These are phyloP conservation scores for Rambutsinella grinnellia DNA, from an alignment of 2,888 invertebrate species.

Conservation along the genomic window DNA sequence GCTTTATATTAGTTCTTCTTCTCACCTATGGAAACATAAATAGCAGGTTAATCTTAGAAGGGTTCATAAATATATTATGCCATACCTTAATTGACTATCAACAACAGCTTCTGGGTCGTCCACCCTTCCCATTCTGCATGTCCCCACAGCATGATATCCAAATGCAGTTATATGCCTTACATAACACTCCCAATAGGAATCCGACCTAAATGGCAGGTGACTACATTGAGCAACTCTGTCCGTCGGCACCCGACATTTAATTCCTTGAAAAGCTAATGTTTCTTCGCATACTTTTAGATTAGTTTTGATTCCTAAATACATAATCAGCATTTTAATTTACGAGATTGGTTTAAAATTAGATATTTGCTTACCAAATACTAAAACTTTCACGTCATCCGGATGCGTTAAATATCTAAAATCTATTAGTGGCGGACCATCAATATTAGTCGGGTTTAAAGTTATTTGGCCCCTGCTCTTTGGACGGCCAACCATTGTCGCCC, in stretches of 20 bases:
- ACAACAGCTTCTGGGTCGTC: constrained; percentile 22
- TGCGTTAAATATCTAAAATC: constrained; percentile 5
- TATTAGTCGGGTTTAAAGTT: not conserved
- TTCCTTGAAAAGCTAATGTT: not conserved
- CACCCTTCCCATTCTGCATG: constrained; percentile 25
- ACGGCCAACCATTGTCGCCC: not conserved
- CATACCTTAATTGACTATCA: constrained; percentile 14
- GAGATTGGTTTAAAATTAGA: not conserved
- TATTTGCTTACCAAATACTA: constrained; percentile 10
- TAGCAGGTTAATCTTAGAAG: too few species aligned
- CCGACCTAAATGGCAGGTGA: constrained; percentile 1
- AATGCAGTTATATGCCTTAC: not conserved
- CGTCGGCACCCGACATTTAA: constrained; percentile 3
- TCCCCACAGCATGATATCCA: constrained; percentile 7
- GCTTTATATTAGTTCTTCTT: too few species aligned
- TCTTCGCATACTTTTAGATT: constrained; percentile 5
- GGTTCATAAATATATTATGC: too few species aligned
- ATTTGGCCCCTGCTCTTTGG: constrained; percentile 27
- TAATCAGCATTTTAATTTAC: not conserved
- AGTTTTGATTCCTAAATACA: constrained; percentile 10
- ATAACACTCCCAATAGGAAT: constrained; percentile 32
- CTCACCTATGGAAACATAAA: too few species aligned
- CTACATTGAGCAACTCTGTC: constrained; percentile 6
- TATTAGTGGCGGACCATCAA: not conserved
- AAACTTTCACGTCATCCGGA: constrained; percentile 17